Conservation (phyloP, 2,113 vertebrate genomes). For the Sigmodon hispidus region DNA sequence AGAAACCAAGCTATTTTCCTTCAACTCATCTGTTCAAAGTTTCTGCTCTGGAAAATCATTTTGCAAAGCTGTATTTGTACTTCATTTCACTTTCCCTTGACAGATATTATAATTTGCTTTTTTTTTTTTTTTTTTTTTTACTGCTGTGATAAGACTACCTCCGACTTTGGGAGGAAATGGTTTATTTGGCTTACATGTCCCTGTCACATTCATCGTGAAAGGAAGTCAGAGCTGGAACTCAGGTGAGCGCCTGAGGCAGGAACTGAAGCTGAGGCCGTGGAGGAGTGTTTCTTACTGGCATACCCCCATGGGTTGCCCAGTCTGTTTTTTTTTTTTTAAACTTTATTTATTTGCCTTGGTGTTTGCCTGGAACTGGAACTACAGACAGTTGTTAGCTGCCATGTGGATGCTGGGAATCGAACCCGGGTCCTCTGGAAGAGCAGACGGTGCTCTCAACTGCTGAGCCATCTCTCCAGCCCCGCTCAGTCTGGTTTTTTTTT, state of each 20-base stretch:
- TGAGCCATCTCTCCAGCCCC: too few species aligned
- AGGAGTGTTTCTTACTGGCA: not conserved
- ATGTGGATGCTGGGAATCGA: too few species aligned
- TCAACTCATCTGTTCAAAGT: not conserved
- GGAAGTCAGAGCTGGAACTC: not conserved
- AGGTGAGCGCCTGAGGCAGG: not conserved
- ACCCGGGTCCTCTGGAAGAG: too few species aligned
- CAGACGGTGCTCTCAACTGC: too few species aligned
- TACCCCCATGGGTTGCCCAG: too few species aligned
- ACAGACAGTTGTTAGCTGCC: too few species aligned
- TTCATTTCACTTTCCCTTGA: not conserved
- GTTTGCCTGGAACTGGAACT: too few species aligned
- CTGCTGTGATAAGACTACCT: not conserved
- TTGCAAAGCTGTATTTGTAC: not conserved
- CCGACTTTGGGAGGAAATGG: not conserved
- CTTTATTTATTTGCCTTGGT: too few species aligned
- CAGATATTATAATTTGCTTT: not conserved
- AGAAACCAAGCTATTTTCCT: conserved; percentile 29
- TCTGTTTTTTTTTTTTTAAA: not conserved
- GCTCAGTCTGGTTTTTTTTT: too few species aligned
- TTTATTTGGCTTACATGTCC: not conserved
- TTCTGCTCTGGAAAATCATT: not conserved
- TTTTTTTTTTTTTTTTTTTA: too few species aligned
- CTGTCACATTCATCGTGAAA: not conserved
- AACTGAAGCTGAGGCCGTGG: not conserved